These are phyloP conservation scores for Agrochola lota DNA, from an alignment of 2,888 invertebrate species.

Conservation along the genomic window DNA sequence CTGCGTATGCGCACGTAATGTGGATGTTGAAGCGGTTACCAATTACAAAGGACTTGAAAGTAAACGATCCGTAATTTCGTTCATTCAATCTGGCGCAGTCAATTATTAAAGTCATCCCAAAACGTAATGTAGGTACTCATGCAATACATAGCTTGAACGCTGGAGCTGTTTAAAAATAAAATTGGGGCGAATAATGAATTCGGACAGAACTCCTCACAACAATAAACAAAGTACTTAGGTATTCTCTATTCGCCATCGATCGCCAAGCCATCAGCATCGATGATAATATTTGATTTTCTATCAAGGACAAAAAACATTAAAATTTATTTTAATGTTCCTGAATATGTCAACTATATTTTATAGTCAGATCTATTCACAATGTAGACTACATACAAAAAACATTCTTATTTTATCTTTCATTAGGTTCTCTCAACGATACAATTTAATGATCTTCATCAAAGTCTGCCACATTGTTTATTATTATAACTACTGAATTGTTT, in stretches of 20 bases:
- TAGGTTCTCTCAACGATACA: slow-evolving; percentile 2
- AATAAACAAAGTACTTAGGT: background rate
- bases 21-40: slow-evolving; percentile 83
- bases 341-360: slow-evolving; percentile 1
- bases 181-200: background rate
- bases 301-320: background rate
- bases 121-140: slow-evolving; percentile 48
- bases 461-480: slow-evolving; percentile 19
- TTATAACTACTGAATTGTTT: slow-evolving; percentile 26
- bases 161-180: slow-evolving; percentile 8
- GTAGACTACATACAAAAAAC: background rate
- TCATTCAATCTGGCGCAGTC: slow-evolving; percentile 76
- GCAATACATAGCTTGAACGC: slow-evolving; percentile 39
- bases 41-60: slow-evolving; percentile 86
- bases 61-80: slow-evolving; percentile 86
- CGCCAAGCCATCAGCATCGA: background rate
- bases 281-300: background rate
- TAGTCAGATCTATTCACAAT: background rate
- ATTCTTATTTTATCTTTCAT: background rate
- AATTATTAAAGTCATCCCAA: slow-evolving; percentile 72
- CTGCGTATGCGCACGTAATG: slow-evolving; percentile 78
- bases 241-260: background rate
- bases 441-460: slow-evolving; percentile 14
- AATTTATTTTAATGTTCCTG: background rate
- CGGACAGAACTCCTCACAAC: background rate